Base-by-base conservation (phyloP, 2,888 invertebrate genomes). In the Arge pagana region DNA sequence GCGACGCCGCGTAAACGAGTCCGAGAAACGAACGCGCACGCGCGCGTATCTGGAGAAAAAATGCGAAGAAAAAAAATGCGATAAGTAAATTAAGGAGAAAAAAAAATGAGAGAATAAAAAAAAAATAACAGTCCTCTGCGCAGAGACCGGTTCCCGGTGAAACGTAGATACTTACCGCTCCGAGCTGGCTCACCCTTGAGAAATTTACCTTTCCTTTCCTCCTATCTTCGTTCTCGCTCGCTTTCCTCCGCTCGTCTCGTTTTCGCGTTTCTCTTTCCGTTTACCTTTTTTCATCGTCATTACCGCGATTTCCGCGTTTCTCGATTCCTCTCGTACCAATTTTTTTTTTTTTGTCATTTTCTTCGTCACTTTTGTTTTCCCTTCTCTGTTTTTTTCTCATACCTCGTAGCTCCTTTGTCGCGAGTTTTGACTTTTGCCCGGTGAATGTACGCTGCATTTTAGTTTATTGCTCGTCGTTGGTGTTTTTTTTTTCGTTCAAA, bases 181-280 rank as follows among this genome's bases (percentile, higher is more conserved):
- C 11, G 13, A 42, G n/a, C n/a, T n/a, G n/a, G n/a, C n/a, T n/a
- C n/a, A n/a, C n/a, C n/a, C n/a, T n/a, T n/a, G n/a, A n/a, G n/a
- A n/a, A n/a, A n/a, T n/a, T n/a, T n/a, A n/a, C n/a, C n/a, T n/a
- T n/a, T n/a, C n/a, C n/a, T n/a, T n/a, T n/a, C n/a, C n/a, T n/a
- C n/a, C n/a, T n/a, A n/a, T n/a, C n/a, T n/a, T n/a, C 10, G 15
- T 19, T 36, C 28, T 31, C 36, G 26, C 8, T 30, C 11, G 28
- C 15, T 37, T 39, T 21, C 53, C 31, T 39, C 37, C 18, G 19
- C 10, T 31, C 24, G 15, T 7, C 13, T 35, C 48, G 24, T 41
- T 42, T 39, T 31, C 41, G 48, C 40, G 31, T 23, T 11, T 39
- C 41, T 50, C 37, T 33, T 37, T 36, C 33, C 33, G 41, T 35